phyloP scores from a whole-genome alignment of 2,113 vertebrate species.

The Caretta caretta region DNA sequence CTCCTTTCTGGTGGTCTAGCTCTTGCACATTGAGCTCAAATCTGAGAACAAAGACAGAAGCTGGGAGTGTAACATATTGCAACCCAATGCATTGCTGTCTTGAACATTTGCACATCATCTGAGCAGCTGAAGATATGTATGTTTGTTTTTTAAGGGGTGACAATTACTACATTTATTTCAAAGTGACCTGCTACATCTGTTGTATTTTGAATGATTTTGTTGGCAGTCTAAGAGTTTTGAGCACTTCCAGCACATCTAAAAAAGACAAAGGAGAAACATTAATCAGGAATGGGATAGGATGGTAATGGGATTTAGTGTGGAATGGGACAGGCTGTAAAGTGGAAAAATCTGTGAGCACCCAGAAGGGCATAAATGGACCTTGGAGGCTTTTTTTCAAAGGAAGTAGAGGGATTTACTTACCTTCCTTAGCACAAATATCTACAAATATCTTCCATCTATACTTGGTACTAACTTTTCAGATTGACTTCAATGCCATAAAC shows the following conservation, averaged over 20 bases:
- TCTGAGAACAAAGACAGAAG: neutral
- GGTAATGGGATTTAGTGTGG: neutral
- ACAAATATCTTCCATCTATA: neutral
- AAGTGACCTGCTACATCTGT: neutral
- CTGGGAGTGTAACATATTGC: neutral
- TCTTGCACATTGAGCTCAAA: neutral
- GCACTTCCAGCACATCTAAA: neutral
- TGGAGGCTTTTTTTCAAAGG: rapidly evolving
- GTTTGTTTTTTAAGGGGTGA: neutral
- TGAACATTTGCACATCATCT: neutral
- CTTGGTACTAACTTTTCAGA: neutral
- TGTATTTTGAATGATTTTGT: neutral
- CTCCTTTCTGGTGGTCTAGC: neutral
- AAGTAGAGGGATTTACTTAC: neutral
- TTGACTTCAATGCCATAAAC: neutral
- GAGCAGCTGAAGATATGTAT: rapidly evolving
- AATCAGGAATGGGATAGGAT: neutral
- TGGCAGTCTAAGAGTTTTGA: neutral
- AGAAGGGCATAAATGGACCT: neutral
- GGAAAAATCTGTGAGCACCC: neutral
- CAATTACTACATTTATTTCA: neutral
- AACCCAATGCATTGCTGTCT: neutral
- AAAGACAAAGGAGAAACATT: neutral
- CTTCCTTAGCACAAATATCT: neutral
- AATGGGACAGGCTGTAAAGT: neutral